Evolutionary conservation across 2,113 vertebrate species (phyloP).

Genomic region (Aldabrachelys gigantea): DNA sequence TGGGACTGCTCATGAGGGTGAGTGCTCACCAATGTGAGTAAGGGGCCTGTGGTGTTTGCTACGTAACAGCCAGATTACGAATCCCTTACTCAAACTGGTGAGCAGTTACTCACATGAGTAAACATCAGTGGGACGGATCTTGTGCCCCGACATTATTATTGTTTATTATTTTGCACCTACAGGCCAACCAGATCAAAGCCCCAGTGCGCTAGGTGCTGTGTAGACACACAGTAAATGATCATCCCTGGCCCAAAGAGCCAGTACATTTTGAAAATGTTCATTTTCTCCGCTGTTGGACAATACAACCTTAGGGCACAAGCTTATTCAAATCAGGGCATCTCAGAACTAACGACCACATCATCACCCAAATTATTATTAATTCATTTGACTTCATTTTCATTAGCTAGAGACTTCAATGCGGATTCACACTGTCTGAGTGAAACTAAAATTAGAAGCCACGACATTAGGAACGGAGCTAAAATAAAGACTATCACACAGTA

Average conservation of each 20-base stretch:
- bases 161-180: rapidly evolving
- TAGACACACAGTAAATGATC: background rate
- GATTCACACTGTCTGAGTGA: constrained; percentile 21
- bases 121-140: background rate
- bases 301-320: background rate
- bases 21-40: background rate
- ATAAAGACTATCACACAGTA: constrained; percentile 58
- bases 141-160: background rate
- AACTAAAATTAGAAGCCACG: background rate
- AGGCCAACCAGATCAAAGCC: background rate
- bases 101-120: background rate
- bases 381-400: constrained; percentile 49
- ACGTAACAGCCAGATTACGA: background rate
- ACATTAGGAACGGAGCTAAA: background rate
- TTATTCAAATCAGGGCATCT: background rate
- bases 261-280: background rate
- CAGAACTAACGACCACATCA: background rate
- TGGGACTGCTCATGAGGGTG: background rate
- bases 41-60: background rate
- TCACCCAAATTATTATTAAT: constrained; percentile 34
- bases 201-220: background rate
- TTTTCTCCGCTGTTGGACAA: constrained; percentile 19
- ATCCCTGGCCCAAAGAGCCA: background rate
- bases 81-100: rapidly evolving
- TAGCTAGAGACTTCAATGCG: constrained; percentile 54